A percentile compares a stretch with the other conserved stretches of the same genome.
Evolutionary conservation across 2,888 invertebrate genomes (phyloP).

Genomic region (Cantharis nigra): DNA sequence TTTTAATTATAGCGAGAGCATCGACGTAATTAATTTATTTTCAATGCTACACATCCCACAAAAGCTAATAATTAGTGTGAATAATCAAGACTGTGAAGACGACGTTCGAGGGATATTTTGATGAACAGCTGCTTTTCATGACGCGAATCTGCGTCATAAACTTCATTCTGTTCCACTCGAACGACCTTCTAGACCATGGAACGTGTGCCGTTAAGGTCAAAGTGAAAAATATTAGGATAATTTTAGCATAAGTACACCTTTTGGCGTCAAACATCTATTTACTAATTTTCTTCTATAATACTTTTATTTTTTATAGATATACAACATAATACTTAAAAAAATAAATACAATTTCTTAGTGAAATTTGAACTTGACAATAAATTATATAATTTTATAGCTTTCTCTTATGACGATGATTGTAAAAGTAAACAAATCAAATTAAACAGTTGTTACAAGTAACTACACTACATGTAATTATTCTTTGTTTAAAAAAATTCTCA

Average conservation of each 20-base stretch:
- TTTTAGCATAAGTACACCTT: conserved; percentile 1
- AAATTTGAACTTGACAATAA: not conserved
- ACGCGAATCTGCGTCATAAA: conserved; percentile 5
- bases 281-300: not conserved
- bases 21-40: not conserved
- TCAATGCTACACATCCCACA: not conserved
- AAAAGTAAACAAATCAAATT: not conserved
- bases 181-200: conserved; percentile 9
- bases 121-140: conserved; percentile 7
- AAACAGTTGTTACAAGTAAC: not conserved
- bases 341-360: not conserved
- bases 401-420: not conserved
- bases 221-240: conserved; percentile 5
- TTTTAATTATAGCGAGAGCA: not conserved
- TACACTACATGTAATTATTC: not conserved
- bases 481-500: not conserved
- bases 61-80: not conserved
- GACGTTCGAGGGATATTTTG: not conserved
- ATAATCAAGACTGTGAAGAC: not conserved
- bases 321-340: not conserved
- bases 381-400: not conserved
- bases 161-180: conserved; percentile 5
- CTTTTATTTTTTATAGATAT: not conserved
- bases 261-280: not conserved
- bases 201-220: conserved; percentile 3